Base-by-base conservation (phyloP, 2,113 vertebrate genomes). In the Takifugu flavidus region DNA sequence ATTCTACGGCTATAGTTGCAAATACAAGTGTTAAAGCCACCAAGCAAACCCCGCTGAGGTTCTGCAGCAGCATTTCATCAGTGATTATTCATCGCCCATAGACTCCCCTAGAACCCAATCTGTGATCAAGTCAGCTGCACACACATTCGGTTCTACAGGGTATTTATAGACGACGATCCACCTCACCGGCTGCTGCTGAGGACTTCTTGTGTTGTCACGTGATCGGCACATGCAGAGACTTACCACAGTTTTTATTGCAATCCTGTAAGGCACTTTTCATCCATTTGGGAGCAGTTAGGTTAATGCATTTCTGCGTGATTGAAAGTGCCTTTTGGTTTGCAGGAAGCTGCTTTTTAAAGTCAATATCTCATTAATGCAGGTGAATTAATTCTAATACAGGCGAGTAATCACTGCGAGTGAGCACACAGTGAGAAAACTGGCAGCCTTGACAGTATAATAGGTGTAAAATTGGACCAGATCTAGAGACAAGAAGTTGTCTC, bases 91-190 rank as follows among this genome's bases (percentile, higher is more conserved):
- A 25, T 78, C 80, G 13, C 85, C 84, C 85, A 86, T 85, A 86
- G 87, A 89, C 87, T 86, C 87, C 87, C 87, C 82, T 67, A 89
- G 87, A 89, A 87, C 87, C 87, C 87, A 89, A 89, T 87, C 87
- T 87, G 87, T 89, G 86, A 87, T 78, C 7, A 65, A 75, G 69
- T 72, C 74, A 81, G 72, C 75, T 86, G 84, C 87, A 86, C 87
- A 89, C 87, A 89, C 87, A 89, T 89, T 89, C 85, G 87, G 87
- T 89, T 89, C 87, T 89, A 89, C 87, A 89, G 87, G 87, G 87
- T 89, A 89, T 85, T 31, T 81, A 89, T 77, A 66, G 81, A 79
- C 74, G 67, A 85, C 52, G 84, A 39, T 58, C 77, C 42, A 46
- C 53, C n/a, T 65, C 78, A 56, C 42, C 26, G 65, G 27, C 49